Conservation (phyloP, 2,888 invertebrate genomes). For the Colletes collaris region DNA sequence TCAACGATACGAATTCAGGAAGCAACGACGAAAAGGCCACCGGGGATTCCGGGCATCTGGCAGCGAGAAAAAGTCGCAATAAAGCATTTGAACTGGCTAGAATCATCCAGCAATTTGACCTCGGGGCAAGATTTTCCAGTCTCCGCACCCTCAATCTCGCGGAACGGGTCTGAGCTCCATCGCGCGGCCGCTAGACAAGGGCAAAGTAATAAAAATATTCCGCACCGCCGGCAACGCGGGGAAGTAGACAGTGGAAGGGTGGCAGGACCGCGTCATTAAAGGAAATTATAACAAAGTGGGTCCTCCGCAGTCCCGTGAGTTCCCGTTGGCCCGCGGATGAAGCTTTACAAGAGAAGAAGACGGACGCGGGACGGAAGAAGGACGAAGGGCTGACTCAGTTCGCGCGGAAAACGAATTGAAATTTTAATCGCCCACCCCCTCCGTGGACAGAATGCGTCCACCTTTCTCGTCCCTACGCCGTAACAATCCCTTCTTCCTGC, state of each 20-base stretch:
- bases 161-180: slow-evolving; percentile 54
- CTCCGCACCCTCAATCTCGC: slow-evolving; percentile 54
- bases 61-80: slow-evolving; percentile 22
- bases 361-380: slow-evolving; percentile 54
- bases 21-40: slow-evolving; percentile 9
- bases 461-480: slow-evolving; percentile 57
- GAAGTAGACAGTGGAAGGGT: slow-evolving; percentile 50
- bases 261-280: slow-evolving; percentile 70
- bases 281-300: slow-evolving; percentile 77
- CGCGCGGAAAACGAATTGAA: slow-evolving; percentile 77
- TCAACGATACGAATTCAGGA: not conserved
- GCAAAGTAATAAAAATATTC: slow-evolving; percentile 72
- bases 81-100: slow-evolving; percentile 39
- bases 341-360: slow-evolving; percentile 57
- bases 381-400: slow-evolving; percentile 73
- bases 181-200: slow-evolving; percentile 54
- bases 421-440: slow-evolving; percentile 75
- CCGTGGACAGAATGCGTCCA: slow-evolving; percentile 61
- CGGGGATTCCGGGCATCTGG: not conserved
- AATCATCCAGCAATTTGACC: slow-evolving; percentile 52
- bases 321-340: slow-evolving; percentile 58
- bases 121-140: slow-evolving; percentile 49
- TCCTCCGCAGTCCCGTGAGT: slow-evolving; percentile 62
- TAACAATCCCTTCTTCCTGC: slow-evolving; percentile 55
- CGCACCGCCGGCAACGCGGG: slow-evolving; percentile 45